Evolutionary conservation across 1,140 invertebrate species (phyloP).

Genomic region (Drosophila albomicans): DNA sequence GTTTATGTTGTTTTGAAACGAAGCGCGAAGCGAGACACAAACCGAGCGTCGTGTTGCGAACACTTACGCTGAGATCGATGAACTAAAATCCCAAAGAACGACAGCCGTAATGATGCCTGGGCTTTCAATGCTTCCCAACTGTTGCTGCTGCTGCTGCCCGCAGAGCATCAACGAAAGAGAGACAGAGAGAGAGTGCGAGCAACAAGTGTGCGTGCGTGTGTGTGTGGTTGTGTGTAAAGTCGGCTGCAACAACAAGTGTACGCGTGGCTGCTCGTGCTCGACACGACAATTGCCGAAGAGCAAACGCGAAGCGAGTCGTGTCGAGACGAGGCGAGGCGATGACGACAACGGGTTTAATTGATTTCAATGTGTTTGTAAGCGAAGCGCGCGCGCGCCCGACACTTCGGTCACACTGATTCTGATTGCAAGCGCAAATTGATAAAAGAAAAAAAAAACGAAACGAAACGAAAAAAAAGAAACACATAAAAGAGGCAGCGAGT

Average conservation of each 20-base stretch:
- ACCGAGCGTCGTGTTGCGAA: conserved; percentile 55
- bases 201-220: conserved; percentile 7
- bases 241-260: conserved; percentile 71
- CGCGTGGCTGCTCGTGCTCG: conserved; percentile 62
- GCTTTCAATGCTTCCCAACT: conserved; percentile 28
- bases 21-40: conserved; percentile 21
- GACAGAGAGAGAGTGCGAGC: conserved; percentile 20
- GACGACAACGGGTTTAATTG: conserved; percentile 81
- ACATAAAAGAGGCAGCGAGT: not conserved
- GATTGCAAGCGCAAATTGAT: conserved; percentile 72
- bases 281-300: conserved; percentile 31
- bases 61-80: conserved; percentile 82
- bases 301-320: too few relatives aligned
- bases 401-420: conserved; percentile 51
- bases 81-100: conserved; percentile 75
- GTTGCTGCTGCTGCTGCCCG: conserved; percentile 15
- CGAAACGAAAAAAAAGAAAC: not conserved
- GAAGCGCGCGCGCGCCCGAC: conserved; percentile 44
- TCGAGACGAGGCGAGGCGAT: conserved; percentile 14
- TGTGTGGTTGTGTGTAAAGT: conserved; percentile 9
- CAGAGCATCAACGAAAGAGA: conserved; percentile 29
- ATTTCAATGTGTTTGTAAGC: conserved; percentile 69
- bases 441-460: conserved; percentile 31
- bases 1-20: conserved; percentile 19
- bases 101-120: conserved; percentile 63